Evolutionary conservation across 2,113 vertebrate genomes (phyloP).

Genomic region (Chloropsis cyanopogon): DNA sequence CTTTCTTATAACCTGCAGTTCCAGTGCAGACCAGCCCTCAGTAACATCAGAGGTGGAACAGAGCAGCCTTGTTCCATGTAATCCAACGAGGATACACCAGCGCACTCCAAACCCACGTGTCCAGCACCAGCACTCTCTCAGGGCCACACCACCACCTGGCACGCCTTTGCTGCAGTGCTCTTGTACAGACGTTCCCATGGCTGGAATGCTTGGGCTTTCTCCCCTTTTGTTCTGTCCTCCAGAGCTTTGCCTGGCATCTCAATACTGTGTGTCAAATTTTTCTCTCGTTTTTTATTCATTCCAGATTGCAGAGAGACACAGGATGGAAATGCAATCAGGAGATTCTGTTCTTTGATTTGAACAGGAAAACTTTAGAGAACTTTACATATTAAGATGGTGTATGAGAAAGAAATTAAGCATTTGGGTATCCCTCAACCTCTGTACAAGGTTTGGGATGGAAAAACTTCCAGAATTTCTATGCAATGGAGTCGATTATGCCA

Average conservation of each 20-base stretch:
- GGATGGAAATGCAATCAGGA: neutral
- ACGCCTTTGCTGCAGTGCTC: neutral
- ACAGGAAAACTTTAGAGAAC: neutral
- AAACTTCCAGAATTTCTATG: neutral
- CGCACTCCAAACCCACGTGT: rapidly evolving
- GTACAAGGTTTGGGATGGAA: neutral
- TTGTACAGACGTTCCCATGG: constrained; percentile 21
- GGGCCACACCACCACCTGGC: neutral
- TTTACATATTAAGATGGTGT: neutral
- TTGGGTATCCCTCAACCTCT: neutral
- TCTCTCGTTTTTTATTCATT: constrained; percentile 6
- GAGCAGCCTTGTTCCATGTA: neutral
- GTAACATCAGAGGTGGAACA: neutral
- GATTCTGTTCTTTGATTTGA: neutral
- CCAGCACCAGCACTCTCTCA: neutral
- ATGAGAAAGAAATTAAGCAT: neutral
- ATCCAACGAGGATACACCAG: neutral
- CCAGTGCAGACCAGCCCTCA: neutral
- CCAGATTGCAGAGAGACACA: constrained; percentile 10
- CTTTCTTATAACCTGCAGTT: neutral
- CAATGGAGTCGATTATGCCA: neutral
- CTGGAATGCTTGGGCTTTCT: constrained; percentile 11
- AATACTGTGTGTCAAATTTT: constrained; percentile 21
- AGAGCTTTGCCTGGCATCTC: constrained; percentile 29
- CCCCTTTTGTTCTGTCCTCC: constrained; percentile 8